Evolutionary conservation across 2,113 vertebrate genomes (phyloP).

Genomic region (Cebidichthys violaceus): DNA sequence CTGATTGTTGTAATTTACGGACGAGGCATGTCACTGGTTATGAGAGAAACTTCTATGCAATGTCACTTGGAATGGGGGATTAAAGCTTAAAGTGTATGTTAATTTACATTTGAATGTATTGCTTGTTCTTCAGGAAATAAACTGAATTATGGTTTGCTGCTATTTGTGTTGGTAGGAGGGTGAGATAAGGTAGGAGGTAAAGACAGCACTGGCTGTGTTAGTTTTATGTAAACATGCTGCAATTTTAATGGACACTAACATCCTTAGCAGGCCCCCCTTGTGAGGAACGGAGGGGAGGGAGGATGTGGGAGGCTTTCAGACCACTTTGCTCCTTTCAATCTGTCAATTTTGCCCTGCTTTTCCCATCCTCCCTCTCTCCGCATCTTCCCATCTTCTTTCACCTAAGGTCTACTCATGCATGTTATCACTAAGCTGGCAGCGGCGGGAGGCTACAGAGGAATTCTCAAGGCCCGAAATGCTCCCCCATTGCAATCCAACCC

Average conservation of each 20-base stretch:
- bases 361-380: constrained; percentile 55
- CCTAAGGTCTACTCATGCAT: constrained; percentile 73
- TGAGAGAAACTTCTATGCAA: not conserved
- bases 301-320: constrained; percentile 69
- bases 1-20: constrained; percentile 20
- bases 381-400: constrained; percentile 71
- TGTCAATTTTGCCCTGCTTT: constrained; percentile 65
- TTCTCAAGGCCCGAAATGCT: constrained; percentile 57
- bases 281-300: constrained; percentile 34
- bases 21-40: constrained; percentile 10
- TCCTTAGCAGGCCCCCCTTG: constrained; percentile 54
- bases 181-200: constrained; percentile 48
- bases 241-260: constrained; percentile 73
- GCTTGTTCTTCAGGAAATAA: constrained; percentile 18
- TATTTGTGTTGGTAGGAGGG: constrained; percentile 41
- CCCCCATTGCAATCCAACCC: constrained; percentile 57
- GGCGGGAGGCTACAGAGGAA: constrained; percentile 67
- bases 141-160: not conserved
- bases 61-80: constrained; percentile 2
- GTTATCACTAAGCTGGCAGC: constrained; percentile 77
- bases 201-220: constrained; percentile 40
- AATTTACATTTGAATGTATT: constrained; percentile 29
- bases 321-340: constrained; percentile 73
- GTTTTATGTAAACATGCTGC: constrained; percentile 74
- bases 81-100: constrained; percentile 11